phyloP scores from a whole-genome alignment of 2,797 vertebrate genomes.

The Sebastes wilsoni region DNA sequence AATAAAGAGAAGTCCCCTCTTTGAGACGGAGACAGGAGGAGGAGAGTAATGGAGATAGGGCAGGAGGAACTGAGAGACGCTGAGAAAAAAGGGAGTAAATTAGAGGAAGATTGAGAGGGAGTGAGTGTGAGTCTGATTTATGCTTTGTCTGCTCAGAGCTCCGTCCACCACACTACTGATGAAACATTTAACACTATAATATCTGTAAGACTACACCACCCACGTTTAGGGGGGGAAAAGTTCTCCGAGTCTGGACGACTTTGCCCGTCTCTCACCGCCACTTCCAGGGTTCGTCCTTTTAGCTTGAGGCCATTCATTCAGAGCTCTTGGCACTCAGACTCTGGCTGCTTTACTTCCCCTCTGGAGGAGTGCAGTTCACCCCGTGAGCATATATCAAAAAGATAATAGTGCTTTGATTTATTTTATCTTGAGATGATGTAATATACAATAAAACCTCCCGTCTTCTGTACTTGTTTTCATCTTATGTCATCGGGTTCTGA shows the following conservation, averaged over 20 bases:
- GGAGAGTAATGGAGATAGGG: background rate
- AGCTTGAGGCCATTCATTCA: background rate
- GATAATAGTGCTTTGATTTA: conserved; percentile 37
- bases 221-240: background rate
- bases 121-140: conserved; percentile 26
- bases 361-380: background rate
- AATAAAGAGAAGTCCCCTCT: conserved; percentile 57
- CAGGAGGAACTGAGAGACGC: background rate
- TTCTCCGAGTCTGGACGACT: background rate
- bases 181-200: conserved; percentile 62
- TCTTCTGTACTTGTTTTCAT: conserved; percentile 43
- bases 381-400: conserved; percentile 26
- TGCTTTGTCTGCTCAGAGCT: conserved; percentile 46
- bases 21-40: conserved; percentile 6
- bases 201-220: conserved; percentile 30
- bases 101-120: conserved; percentile 34
- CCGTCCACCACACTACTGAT: conserved; percentile 41
- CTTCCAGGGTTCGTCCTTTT: background rate
- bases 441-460: conserved; percentile 30
- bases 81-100: conserved; percentile 20
- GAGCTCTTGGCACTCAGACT: background rate
- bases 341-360: background rate
- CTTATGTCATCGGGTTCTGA: conserved; percentile 5
- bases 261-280: background rate
- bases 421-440: conserved; percentile 19